Conservation (phyloP, 2,888 invertebrate species). For the Ferrisia virgata region DNA sequence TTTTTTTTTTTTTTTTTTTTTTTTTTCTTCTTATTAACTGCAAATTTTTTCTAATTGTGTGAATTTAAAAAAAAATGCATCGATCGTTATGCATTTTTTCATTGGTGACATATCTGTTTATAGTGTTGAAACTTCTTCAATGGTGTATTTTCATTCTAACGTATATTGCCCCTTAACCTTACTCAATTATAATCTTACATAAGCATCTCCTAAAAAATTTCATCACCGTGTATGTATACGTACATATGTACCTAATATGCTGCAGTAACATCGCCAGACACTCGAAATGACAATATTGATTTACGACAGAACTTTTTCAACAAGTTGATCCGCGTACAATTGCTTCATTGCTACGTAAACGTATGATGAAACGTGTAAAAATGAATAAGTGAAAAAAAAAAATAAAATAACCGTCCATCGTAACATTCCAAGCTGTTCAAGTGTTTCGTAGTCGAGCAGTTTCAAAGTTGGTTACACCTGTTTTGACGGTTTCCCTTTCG, state of each 20-base stretch:
- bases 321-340: neutral
- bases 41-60: neutral
- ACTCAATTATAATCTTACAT: neutral
- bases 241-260: neutral
- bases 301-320: slow-evolving; percentile 24
- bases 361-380: slow-evolving; percentile 24
- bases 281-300: slow-evolving; percentile 21
- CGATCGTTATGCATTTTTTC: neutral
- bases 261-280: neutral
- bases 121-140: neutral
- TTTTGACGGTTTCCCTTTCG: slow-evolving; percentile 31
- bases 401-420: slow-evolving; percentile 23
- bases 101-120: neutral
- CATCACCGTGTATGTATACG: too few relatives aligned
- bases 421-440: slow-evolving; percentile 11
- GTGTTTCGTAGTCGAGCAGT: slow-evolving; percentile 27
- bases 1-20: too few relatives aligned
- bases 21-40: too few relatives aligned
- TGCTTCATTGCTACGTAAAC: neutral
- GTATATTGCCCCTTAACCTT: neutral
- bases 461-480: slow-evolving; percentile 29
- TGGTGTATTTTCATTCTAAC: neutral
- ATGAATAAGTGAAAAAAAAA: slow-evolving; percentile 22
- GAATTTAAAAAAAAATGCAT: neutral
- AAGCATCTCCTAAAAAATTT: neutral